Conservation (phyloP, 2,888 invertebrate species). For the Ichneumoninae sp. region DNA sequence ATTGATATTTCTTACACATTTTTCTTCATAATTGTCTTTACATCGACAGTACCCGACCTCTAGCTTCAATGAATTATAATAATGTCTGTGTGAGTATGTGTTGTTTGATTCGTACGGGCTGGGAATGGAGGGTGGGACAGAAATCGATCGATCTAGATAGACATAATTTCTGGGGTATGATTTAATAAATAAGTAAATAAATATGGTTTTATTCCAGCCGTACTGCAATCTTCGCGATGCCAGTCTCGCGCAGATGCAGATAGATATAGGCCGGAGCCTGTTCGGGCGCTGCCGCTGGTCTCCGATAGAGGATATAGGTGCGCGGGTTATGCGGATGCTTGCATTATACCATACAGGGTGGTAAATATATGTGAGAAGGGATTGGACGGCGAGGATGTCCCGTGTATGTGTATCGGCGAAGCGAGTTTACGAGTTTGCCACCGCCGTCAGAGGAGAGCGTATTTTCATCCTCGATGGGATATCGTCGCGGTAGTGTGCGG, state of each 20-base stretch:
- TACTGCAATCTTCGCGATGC: conserved; percentile 9
- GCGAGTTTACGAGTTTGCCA: conserved; percentile 61
- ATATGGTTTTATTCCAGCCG: neutral
- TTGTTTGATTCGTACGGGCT: neutral
- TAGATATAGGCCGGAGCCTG: neutral
- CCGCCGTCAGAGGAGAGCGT: conserved; percentile 46
- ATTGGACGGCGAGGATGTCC: conserved; percentile 25
- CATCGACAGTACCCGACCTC: neutral
- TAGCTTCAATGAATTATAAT: neutral
- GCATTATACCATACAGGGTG: neutral
- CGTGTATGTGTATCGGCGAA: conserved; percentile 45
- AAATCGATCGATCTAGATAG: conserved; percentile 31
- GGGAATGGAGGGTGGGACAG: conserved; percentile 24
- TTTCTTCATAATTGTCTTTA: neutral
- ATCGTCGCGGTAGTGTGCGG: conserved; percentile 67
- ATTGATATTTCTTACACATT: neutral
- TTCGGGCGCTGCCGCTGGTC: conserved; percentile 16
- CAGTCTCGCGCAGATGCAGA: conserved; percentile 25
- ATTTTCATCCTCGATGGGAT: conserved; percentile 37
- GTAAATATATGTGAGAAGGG: conserved; percentile 19
- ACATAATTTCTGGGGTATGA: neutral
- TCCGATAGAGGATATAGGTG: conserved; percentile 17
- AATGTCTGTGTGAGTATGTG: neutral
- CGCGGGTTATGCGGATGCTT: conserved; percentile 15
- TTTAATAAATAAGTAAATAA: neutral